Base-by-base conservation (phyloP, 2,888 invertebrate species). In the Rhamphomyia laevipes region DNA sequence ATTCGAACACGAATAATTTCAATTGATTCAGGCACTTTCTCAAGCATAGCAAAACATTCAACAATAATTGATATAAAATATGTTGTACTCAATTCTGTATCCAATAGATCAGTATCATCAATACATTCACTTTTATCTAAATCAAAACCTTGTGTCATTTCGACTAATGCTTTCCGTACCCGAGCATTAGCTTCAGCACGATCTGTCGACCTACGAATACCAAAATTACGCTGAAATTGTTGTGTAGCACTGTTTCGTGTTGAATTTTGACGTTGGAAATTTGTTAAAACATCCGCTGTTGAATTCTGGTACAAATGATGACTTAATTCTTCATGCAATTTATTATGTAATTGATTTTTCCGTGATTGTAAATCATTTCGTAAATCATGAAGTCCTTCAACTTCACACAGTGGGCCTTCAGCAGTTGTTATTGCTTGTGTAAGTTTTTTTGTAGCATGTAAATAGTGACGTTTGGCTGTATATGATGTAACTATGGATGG, bases 1-100 rank as follows among this genome's bases (percentile, higher is more conserved):
- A 92, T 89, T 66, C 86, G 82, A 37, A 81, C 78, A 69, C 87
- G 86, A 58, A 92, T 78, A 63, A 81, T 82, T 74, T 91, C 89
- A 35, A 92, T 78, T 18, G 90, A 86, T 59, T 88, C 90, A 47
- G 87, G 85, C 58, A 93, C 74, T 66, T 87, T 88, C 46, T 85
- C 84, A 53, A 94, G 71, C 51, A 87, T 78, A 13, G 84, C 86
- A 46, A 94, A 76, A 53, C 92, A 91, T 64, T 93, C 90, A 0
- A 92, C 80, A 41, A 92, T 77, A 59, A 86, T 80, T 60, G 86
- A 82, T 62, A 91, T 81, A 53, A 82, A 85, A 62, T 82, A 78
- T 55, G 77, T 77, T 44, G 80, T 74, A 65, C 80, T 77, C 45
- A 77, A 72, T 58, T 80, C 80, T 2, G 77, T 74, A 65, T 80